A percentile compares a stretch with the other conserved stretches of the same genome.
Evolutionary conservation across 1,140 invertebrate genomes (phyloP).

Genomic region (Coelopa frigida): DNA sequence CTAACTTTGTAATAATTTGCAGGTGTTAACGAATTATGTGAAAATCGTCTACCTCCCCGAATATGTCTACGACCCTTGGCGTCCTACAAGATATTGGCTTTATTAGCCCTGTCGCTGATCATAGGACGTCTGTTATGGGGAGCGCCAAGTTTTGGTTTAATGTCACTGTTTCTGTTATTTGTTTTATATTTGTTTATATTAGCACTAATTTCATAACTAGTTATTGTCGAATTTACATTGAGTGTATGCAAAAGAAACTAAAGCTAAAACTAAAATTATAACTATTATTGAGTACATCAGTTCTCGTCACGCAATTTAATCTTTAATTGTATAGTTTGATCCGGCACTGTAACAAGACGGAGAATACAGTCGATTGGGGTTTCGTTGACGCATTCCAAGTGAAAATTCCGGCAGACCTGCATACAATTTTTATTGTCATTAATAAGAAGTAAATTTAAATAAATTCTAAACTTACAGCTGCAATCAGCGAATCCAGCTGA

Average conservation of each 20-base stretch:
- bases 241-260: neutral
- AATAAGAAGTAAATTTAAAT: conserved; percentile 10
- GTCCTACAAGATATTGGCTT: conserved; percentile 50
- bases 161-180: conserved; percentile 19
- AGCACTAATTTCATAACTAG: conserved; percentile 24
- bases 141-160: conserved; percentile 18
- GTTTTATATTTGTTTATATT: conserved; percentile 21
- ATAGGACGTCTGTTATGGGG: conserved; percentile 26
- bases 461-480: conserved; percentile 48
- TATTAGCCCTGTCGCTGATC: conserved; percentile 17
- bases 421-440: too few species aligned
- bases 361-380: conserved; percentile 49
- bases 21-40: conserved; percentile 47
- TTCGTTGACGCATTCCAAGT: conserved; percentile 48
- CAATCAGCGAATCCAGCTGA: conserved; percentile 60
- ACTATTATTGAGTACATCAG: too few species aligned
- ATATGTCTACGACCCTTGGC: conserved; percentile 60
- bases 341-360: conserved; percentile 53
- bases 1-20: conserved; percentile 23
- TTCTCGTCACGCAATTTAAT: too few species aligned
- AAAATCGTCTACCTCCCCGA: conserved; percentile 54
- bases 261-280: too few species aligned
- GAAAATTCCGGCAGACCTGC: conserved; percentile 48
- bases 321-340: conserved; percentile 32
- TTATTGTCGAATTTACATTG: conserved; percentile 4